Evolutionary conservation across 2,888 invertebrate genomes (phyloP).

Genomic region (Chrysodeixis includens): DNA sequence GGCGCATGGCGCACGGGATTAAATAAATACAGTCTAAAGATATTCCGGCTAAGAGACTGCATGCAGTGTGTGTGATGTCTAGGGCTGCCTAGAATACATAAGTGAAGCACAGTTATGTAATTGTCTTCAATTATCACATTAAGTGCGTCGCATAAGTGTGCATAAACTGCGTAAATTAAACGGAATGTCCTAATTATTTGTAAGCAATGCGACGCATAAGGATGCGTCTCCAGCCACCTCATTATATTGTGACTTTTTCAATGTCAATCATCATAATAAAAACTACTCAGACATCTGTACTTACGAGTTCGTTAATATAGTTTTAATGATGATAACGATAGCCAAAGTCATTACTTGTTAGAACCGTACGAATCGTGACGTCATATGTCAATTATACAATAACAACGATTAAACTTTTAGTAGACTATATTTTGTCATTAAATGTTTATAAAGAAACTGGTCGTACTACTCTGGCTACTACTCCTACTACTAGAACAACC

Average conservation of each 20-base stretch:
- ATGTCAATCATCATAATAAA: conserved; percentile 25
- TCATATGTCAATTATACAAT: conserved; percentile 28
- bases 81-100: conserved; percentile 2
- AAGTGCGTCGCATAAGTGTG: background rate
- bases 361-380: conserved; percentile 34
- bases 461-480: conserved; percentile 7
- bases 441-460: conserved; percentile 14
- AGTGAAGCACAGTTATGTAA: conserved; percentile 6
- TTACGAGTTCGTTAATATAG: conserved; percentile 40
- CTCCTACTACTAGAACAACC: background rate
- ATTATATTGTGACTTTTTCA: background rate
- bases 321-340: conserved; percentile 55
- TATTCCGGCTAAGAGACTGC: background rate
- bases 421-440: conserved; percentile 22
- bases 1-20: conserved; percentile 3
- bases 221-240: conserved; percentile 2
- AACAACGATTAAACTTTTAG: conserved; percentile 37
- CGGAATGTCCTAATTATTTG: conserved; percentile 6
- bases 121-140: conserved; percentile 4
- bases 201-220: conserved; percentile 7
- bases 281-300: conserved; percentile 21
- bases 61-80: background rate
- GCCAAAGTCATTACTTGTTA: conserved; percentile 46
- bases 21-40: conserved; percentile 3
- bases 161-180: background rate